These are phyloP conservation scores for Leucozona laternaria DNA, from an alignment of 2,888 invertebrate genomes.

Conservation along the genomic window DNA sequence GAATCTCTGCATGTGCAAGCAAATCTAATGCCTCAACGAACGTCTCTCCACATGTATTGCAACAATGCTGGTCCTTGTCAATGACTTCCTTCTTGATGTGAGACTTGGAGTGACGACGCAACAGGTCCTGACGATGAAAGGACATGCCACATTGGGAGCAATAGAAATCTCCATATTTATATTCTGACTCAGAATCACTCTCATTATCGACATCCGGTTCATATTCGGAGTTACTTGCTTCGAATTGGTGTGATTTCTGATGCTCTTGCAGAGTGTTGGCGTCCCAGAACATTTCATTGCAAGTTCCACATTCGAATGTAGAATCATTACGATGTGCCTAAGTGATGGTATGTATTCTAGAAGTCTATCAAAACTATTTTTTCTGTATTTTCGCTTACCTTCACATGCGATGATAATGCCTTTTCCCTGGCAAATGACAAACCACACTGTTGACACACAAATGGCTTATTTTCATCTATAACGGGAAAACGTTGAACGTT, in stretches of 20 bases:
- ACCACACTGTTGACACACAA: conserved; percentile 91
- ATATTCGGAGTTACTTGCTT: conserved; percentile 83
- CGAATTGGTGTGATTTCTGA: conserved; percentile 86
- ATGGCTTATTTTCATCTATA: conserved; percentile 90
- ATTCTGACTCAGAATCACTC: conserved; percentile 85
- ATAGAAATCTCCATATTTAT: conserved; percentile 86
- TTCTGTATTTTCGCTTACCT: conserved; percentile 82
- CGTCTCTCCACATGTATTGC: conserved; percentile 91
- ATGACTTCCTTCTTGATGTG: conserved; percentile 80
- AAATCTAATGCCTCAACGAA: conserved; percentile 91
- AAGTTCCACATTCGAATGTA: conserved; percentile 91
- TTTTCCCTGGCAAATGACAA: conserved; percentile 93
- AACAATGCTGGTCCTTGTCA: conserved; percentile 86
- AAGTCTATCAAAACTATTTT: not conserved
- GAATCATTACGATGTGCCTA: conserved; percentile 92
- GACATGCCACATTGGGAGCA: conserved; percentile 92
- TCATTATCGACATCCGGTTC: conserved; percentile 83
- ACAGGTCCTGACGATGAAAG: conserved; percentile 90
- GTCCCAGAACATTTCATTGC: conserved; percentile 93
- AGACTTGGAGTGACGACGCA: conserved; percentile 88
- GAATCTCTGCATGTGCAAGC: conserved; percentile 91
- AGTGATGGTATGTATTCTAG: too few species aligned
- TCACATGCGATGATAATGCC: conserved; percentile 90
- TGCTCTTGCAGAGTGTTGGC: conserved; percentile 86
- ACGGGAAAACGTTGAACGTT: conserved; percentile 84